Base-by-base conservation (phyloP, 1,140 invertebrate species). In the Drosophila kikkawai region DNA sequence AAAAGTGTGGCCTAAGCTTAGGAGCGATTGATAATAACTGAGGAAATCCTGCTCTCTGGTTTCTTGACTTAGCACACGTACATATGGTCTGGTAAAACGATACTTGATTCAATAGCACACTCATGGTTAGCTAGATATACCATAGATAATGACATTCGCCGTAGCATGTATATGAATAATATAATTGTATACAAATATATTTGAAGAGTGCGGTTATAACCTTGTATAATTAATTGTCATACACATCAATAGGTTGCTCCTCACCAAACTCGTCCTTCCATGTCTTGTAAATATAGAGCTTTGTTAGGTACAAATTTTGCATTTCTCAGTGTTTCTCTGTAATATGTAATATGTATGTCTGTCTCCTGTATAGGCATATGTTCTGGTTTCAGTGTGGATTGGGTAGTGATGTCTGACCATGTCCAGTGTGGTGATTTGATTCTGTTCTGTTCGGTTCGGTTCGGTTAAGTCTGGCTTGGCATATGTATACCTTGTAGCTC, bases 151-250 rank as follows among this genome's bases (percentile, higher is more conserved):
- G 70, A 73, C 68, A 22, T 60, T 71, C 44, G 70, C 67, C 69
- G 34, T 69, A n/a, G 34, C 19, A 55, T 77, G 67, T 68, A 74
- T 71, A 80, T 79, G 66, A 58, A 61, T 86, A 88, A 70, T 77
- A 67, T 77, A 82, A 73, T 82, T 87, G 84, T 87, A 88, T 88
- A 87, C 76, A 70, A 83, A 86, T 86, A 86, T 73, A 68, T 74
- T 34, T 75, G 58, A 68, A 69, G 37, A 71, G 50, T 73, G 61
- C 65, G 63, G 41, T 71, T 70, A 70, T 82, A 80, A 80, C 71
- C 64, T 84, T 88, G 80, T 88, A 90, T 88, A 90, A 81, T 88
- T 88, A 88, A 88, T 88, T 88, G 84, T 88, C 84, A 75, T 90
- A 88, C 85, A 90, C 84, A 88, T 88, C 85, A 80, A 88, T 88